A percentile compares a stretch with the other conserved stretches of the same genome.
These are phyloP conservation scores for Chamaea fasciata DNA, from an alignment of 2,113 vertebrate species.

Conservation along the genomic window DNA sequence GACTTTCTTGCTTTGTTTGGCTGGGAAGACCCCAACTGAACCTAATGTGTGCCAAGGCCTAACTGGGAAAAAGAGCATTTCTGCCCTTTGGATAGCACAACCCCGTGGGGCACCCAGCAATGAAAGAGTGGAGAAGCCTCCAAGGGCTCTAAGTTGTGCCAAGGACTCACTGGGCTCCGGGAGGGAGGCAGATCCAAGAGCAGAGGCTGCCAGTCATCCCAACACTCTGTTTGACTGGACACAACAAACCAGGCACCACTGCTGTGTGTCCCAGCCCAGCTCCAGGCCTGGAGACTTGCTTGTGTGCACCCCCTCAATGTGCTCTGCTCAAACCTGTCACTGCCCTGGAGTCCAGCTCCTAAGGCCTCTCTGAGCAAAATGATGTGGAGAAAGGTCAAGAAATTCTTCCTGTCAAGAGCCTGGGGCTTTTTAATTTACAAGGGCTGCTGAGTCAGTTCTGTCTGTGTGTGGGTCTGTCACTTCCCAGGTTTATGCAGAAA, in stretches of 20 bases:
- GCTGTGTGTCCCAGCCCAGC: neutral
- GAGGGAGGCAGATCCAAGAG: neutral
- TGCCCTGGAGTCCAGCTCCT: neutral
- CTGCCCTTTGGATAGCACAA: neutral
- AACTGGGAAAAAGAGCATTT: neutral
- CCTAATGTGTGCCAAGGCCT: neutral
- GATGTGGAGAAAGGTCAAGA: neutral
- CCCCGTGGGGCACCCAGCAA: neutral
- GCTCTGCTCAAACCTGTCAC: neutral
- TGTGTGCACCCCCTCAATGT: neutral
- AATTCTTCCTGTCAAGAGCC: neutral
- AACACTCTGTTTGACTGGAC: fast-evolving
- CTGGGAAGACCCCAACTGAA: neutral
- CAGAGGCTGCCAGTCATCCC: neutral
- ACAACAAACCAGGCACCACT: neutral
- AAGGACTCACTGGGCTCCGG: neutral
- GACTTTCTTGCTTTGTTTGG: neutral
- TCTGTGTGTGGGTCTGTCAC: neutral
- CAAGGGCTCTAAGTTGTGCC: neutral
- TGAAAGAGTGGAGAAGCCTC: neutral
- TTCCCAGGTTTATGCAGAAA: neutral
- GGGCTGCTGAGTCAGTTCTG: neutral
- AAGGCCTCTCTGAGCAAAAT: neutral
- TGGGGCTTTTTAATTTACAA: neutral
- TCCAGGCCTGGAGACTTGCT: neutral